Evolutionary conservation across 2,797 vertebrate genomes (phyloP).

Genomic region (Xiphorhynchus erythropygius): DNA sequence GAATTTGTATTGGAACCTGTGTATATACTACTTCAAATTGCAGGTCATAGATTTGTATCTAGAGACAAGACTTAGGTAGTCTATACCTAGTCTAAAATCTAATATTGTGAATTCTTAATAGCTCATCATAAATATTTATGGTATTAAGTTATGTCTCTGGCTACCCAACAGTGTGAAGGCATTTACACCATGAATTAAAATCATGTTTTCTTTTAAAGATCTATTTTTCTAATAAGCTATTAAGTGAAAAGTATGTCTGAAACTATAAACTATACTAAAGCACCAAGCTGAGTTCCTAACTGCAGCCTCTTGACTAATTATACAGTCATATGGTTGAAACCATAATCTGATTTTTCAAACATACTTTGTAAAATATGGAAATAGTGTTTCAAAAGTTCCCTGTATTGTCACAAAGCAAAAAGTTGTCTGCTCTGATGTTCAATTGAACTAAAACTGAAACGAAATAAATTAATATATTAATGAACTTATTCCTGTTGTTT

Average conservation of each 20-base stretch:
- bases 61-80: background rate
- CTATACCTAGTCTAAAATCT: background rate
- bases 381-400: background rate
- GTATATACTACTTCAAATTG: constrained; percentile 54
- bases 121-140: background rate
- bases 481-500: background rate
- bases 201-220: background rate
- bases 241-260: background rate
- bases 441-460: constrained; percentile 59
- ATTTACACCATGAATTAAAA: background rate
- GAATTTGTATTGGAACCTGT: constrained; percentile 22
- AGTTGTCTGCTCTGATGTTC: constrained; percentile 55
- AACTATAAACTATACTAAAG: background rate
- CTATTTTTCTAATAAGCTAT: background rate
- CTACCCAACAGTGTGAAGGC: background rate
- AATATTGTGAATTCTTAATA: constrained; percentile 41
- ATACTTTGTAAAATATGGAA: background rate
- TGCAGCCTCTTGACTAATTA: background rate
- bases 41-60: constrained; percentile 44
- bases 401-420: constrained; percentile 38
- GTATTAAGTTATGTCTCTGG: background rate
- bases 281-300: background rate
- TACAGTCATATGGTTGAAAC: background rate
- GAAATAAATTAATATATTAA: constrained; percentile 62
- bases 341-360: background rate